phyloP scores from a whole-genome alignment of 2,797 vertebrate genomes.

The Pantherophis vulpinus region DNA sequence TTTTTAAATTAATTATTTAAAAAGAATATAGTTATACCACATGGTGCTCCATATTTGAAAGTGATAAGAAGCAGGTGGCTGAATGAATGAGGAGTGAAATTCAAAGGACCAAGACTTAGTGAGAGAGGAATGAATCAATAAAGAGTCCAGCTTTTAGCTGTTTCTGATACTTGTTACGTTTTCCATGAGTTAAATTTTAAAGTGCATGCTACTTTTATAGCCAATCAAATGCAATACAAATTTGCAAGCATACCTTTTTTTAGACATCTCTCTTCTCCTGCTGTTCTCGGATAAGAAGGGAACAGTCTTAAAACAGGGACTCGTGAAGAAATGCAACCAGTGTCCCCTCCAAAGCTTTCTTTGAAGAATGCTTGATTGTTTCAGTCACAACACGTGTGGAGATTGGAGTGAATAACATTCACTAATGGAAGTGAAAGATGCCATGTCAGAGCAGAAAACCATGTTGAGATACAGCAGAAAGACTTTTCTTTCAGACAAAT shows the following conservation, averaged over 20 bases:
- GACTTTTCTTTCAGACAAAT: not conserved
- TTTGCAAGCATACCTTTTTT: not conserved
- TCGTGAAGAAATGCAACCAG: not conserved
- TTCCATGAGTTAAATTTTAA: not conserved
- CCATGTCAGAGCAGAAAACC: not conserved
- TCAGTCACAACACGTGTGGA: not conserved
- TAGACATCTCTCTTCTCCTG: not conserved
- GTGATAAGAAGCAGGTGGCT: not conserved
- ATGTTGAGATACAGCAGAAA: not conserved
- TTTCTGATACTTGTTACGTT: not conserved
- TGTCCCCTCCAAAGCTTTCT: not conserved
- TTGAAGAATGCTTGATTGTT: not conserved
- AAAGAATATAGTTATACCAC: not conserved
- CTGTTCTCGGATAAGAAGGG: not conserved
- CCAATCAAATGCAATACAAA: accelerated
- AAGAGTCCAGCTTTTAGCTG: not conserved
- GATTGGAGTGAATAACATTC: not conserved
- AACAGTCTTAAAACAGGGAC: not conserved
- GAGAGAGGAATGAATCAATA: not conserved
- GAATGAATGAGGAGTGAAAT: not conserved
- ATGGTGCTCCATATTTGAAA: not conserved
- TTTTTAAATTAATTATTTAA: not conserved
- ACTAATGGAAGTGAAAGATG: not conserved
- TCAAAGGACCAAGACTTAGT: not conserved
- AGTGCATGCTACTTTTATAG: not conserved